phyloP scores from a whole-genome alignment of 2,888 invertebrate species.

The Aelia acuminata region DNA sequence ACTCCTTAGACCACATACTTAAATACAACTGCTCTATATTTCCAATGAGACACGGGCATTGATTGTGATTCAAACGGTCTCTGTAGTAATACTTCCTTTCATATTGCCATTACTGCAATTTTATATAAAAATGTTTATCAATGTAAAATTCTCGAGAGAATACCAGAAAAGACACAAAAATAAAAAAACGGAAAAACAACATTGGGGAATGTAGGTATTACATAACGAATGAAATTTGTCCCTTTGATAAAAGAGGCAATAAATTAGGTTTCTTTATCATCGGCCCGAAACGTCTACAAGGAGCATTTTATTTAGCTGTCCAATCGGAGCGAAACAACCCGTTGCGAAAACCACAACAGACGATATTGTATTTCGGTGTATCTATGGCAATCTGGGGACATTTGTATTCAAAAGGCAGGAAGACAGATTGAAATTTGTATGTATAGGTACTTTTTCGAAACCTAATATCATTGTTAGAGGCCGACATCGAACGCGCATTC shows the following conservation, averaged over 20 bases:
- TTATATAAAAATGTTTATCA: neutral
- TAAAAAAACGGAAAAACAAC: neutral
- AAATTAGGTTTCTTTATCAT: neutral
- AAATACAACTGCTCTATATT: conserved; percentile 36
- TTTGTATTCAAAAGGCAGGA: conserved; percentile 10
- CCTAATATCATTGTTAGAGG: neutral
- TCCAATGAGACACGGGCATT: neutral
- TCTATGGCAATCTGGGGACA: neutral
- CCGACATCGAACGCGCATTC: neutral
- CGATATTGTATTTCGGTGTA: conserved; percentile 37
- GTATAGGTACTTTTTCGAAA: neutral
- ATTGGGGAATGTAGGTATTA: neutral
- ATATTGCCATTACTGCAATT: neutral
- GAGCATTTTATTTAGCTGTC: conserved; percentile 14
- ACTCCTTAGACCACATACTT: conserved; percentile 43
- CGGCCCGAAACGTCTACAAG: neutral
- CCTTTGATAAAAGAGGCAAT: neutral
- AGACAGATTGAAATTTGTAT: conserved; percentile 6
- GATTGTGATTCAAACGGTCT: neutral
- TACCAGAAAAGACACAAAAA: neutral
- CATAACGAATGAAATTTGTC: neutral
- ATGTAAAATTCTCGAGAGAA: neutral
- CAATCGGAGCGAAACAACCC: neutral
- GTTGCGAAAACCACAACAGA: conserved; percentile 29
- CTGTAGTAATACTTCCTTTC: neutral